A percentile compares a stretch with the other conserved stretches of the same genome.
Conservation (phyloP, 2,888 invertebrate genomes). For the Rhagonycha fulva region DNA sequence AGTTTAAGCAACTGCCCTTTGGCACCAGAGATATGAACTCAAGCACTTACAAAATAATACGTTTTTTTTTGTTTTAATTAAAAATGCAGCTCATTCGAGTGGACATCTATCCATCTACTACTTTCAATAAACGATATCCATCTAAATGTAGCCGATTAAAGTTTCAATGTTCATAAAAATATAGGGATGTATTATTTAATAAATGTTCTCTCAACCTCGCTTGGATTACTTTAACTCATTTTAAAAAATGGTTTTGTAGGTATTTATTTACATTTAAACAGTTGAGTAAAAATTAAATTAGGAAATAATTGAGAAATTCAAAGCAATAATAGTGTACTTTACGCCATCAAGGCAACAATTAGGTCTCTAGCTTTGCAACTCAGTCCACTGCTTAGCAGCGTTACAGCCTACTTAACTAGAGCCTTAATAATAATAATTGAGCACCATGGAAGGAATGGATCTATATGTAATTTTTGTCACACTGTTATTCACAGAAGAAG, state of each 20-base stretch:
- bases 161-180: background rate
- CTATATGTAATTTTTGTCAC: conserved; percentile 46
- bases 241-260: background rate
- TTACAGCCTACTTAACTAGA: conserved; percentile 41
- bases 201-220: background rate
- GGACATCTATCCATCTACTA: background rate
- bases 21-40: conserved; percentile 39
- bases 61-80: background rate
- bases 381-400: conserved; percentile 47
- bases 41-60: conserved; percentile 6
- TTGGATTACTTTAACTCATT: background rate
- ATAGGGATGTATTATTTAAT: background rate
- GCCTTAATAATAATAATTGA: conserved; percentile 55
- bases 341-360: conserved; percentile 43
- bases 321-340: conserved; percentile 17
- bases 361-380: conserved; percentile 43
- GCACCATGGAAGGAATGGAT: conserved; percentile 73
- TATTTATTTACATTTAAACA: background rate
- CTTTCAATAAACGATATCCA: background rate
- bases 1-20: conserved; percentile 48
- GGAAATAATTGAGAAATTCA: conserved; percentile 6
- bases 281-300: conserved; percentile 2
- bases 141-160: background rate
- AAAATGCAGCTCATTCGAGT: background rate
- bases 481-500: conserved; percentile 36